Conservation (phyloP, 2,888 invertebrate genomes). For the Tetranychus truncatus region DNA sequence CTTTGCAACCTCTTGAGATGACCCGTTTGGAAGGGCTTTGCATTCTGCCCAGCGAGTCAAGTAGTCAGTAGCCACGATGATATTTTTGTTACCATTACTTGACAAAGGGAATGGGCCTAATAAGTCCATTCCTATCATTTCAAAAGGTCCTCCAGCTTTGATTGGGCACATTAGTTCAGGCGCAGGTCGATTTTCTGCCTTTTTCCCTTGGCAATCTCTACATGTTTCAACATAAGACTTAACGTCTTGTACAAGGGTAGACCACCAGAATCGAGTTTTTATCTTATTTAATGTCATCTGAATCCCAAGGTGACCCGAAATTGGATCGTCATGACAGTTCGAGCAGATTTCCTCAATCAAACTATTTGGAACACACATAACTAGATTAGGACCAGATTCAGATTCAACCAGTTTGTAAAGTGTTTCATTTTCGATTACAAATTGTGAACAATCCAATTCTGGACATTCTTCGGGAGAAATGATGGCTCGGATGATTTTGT, state of each 20-base stretch:
- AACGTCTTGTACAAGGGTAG: background rate
- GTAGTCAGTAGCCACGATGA: slow-evolving; percentile 24
- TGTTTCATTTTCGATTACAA: background rate
- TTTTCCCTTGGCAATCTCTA: background rate
- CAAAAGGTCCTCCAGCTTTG: background rate
- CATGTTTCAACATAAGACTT: background rate
- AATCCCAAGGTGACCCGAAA: slow-evolving; percentile 6
- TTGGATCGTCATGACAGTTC: background rate
- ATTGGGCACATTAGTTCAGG: background rate
- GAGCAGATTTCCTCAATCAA: background rate
- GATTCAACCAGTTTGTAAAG: background rate
- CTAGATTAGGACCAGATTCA: background rate
- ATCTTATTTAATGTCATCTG: background rate
- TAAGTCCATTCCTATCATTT: slow-evolving; percentile 19
- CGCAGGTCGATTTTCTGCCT: background rate
- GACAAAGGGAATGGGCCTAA: slow-evolving; percentile 22
- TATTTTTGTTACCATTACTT: slow-evolving; percentile 21
- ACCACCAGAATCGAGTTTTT: background rate
- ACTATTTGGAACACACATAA: background rate
- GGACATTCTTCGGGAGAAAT: background rate
- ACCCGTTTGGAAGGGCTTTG: slow-evolving; percentile 21
- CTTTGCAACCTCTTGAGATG: slow-evolving; percentile 22
- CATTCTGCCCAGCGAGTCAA: slow-evolving; percentile 24
- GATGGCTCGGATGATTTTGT: background rate
- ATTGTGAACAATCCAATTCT: background rate